Conservation (phyloP, 2,888 invertebrate species). For the Labia minor region DNA sequence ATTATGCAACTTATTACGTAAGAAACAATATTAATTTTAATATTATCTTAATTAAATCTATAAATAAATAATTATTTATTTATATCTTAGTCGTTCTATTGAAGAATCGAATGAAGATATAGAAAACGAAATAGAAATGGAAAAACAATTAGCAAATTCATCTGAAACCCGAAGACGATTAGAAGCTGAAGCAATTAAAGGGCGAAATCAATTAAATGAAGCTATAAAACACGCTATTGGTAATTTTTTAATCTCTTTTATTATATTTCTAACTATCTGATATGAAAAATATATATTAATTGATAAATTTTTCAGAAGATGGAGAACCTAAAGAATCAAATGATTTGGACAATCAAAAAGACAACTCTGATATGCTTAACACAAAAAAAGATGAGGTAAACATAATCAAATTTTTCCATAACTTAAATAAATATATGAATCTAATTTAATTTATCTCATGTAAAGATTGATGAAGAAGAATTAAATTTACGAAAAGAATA, state of each 20-base stretch:
- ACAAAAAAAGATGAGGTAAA: neutral
- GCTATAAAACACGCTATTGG: neutral
- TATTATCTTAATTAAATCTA: neutral
- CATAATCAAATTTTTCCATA: no score
- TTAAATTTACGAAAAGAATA: constrained; percentile 72
- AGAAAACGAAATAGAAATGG: neutral
- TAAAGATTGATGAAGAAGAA: constrained; percentile 48
- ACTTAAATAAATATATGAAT: no score
- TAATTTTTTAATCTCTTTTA: neutral
- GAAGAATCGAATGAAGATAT: neutral
- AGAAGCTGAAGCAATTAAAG: neutral
- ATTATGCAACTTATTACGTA: constrained; percentile 39
- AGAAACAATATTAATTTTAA: constrained; percentile 18
- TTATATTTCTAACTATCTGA: no score
- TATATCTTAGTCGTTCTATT: neutral
- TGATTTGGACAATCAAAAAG: neutral
- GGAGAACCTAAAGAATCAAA: neutral
- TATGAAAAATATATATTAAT: no score
- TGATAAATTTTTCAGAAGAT: neutral
- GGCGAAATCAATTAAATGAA: neutral
- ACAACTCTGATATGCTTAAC: neutral
- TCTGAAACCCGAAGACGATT: neutral
- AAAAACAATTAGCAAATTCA: neutral
- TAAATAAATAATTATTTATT: neutral
- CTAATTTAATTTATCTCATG: no score